Conservation (phyloP, 2,797 vertebrate genomes). For the Buphagus erythrorhynchus region DNA sequence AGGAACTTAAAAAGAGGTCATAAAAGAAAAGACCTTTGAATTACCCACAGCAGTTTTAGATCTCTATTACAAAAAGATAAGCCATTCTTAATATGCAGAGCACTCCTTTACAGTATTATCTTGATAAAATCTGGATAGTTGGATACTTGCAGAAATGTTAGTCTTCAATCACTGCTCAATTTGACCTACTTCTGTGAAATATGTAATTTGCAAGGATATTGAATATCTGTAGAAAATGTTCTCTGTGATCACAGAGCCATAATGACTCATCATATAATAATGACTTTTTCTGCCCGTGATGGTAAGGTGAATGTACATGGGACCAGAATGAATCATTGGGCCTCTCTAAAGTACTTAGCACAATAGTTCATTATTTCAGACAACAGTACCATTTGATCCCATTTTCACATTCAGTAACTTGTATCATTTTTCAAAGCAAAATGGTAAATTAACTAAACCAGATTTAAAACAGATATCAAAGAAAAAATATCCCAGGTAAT, state of each 20-base stretch:
- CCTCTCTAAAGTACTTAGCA: not conserved
- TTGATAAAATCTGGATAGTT: constrained; percentile 34
- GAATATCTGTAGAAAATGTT: constrained; percentile 26
- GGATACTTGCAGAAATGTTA: constrained; percentile 20
- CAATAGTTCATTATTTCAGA: not conserved
- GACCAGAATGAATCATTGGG: not conserved
- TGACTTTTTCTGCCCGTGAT: not conserved
- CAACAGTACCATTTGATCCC: not conserved
- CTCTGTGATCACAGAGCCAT: not conserved
- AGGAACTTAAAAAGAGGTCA: constrained; percentile 2
- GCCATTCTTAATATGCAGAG: constrained; percentile 22
- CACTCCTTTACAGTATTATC: constrained; percentile 15
- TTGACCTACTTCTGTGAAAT: constrained; percentile 44
- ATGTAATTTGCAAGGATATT: constrained; percentile 21
- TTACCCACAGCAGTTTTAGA: not conserved
- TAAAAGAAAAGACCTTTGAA: not conserved
- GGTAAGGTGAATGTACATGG: not conserved
- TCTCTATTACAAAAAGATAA: constrained; percentile 15
- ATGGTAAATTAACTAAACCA: not conserved
- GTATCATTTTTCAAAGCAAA: not conserved
- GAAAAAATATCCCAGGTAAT: not conserved
- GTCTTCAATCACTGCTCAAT: constrained; percentile 40
- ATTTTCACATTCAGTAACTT: not conserved
- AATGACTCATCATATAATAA: not conserved
- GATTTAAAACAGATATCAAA: not conserved